phyloP scores from a whole-genome alignment of 2,888 invertebrate species.

The Achlya flavicornis region DNA sequence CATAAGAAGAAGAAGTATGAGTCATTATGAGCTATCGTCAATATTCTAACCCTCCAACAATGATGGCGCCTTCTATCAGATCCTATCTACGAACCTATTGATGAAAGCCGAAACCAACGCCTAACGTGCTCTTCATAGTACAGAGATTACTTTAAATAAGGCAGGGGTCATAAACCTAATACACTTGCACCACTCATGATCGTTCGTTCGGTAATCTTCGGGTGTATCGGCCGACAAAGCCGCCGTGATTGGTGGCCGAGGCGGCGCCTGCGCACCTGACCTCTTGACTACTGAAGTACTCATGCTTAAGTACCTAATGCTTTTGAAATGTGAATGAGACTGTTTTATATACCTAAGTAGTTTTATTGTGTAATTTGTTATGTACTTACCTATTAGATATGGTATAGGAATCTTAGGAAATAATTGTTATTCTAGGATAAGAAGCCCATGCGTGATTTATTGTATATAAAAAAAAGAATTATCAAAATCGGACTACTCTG shows the following conservation, averaged over 20 bases:
- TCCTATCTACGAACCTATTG: neutral
- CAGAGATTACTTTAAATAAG: constrained; percentile 2
- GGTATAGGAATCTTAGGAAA: neutral
- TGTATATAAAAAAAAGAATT: no score
- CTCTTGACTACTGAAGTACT: constrained; percentile 46
- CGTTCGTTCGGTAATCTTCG: constrained; percentile 40
- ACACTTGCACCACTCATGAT: constrained; percentile 3
- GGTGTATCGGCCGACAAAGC: constrained; percentile 46
- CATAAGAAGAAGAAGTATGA: no score
- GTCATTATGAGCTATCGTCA: no score
- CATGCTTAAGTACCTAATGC: constrained; percentile 13
- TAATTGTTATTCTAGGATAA: no score
- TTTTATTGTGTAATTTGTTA: neutral
- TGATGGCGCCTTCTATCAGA: neutral
- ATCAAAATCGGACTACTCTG: no score
- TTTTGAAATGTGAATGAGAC: constrained; percentile 19
- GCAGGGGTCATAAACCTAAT: constrained; percentile 13
- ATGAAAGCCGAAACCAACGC: constrained; percentile 4
- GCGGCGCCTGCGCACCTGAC: constrained; percentile 57
- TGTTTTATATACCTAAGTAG: constrained; percentile 1
- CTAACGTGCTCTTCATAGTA: neutral
- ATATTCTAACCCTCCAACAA: neutral
- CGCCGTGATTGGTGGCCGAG: constrained; percentile 28
- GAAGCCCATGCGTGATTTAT: no score
- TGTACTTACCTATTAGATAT: neutral